These are phyloP conservation scores for Philereme vetulata DNA, from an alignment of 2,888 invertebrate species.

Conservation along the genomic window DNA sequence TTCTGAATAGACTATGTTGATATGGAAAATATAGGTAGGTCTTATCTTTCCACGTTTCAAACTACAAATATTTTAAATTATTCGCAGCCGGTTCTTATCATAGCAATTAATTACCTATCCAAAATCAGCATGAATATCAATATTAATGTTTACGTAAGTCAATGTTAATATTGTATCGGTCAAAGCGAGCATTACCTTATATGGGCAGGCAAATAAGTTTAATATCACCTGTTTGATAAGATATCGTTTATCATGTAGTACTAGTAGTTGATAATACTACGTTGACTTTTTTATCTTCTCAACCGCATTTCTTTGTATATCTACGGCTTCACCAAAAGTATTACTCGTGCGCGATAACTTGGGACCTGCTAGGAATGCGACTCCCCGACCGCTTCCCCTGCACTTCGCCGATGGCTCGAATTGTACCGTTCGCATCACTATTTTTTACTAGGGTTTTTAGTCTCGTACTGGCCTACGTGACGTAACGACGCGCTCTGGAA, in stretches of 20 bases:
- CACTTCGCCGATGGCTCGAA: too few species aligned
- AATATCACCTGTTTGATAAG: constrained; percentile 48
- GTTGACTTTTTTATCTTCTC: constrained; percentile 15
- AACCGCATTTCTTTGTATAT: constrained; percentile 19
- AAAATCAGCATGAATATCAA: constrained; percentile 3
- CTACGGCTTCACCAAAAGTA: constrained; percentile 8
- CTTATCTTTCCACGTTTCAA: too few species aligned
- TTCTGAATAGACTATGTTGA: too few species aligned
- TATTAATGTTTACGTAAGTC: constrained; percentile 30
- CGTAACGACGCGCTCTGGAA: too few species aligned
- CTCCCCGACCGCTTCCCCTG: too few species aligned
- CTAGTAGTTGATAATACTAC: not conserved
- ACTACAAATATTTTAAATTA: not conserved
- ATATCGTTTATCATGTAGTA: constrained; percentile 36
- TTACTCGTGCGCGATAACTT: too few species aligned
- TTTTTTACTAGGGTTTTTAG: too few species aligned
- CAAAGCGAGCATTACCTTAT: constrained; percentile 52
- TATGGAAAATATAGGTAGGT: too few species aligned
- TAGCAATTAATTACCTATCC: constrained; percentile 10
- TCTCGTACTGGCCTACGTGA: too few species aligned
- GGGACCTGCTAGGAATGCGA: too few species aligned
- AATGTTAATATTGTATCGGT: constrained; percentile 37
- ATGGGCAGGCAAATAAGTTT: constrained; percentile 49
- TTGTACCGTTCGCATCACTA: too few species aligned
- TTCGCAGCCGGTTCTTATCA: constrained; percentile 6